phyloP scores from a whole-genome alignment of 2,888 invertebrate genomes.

The Ormyrus labotus region DNA sequence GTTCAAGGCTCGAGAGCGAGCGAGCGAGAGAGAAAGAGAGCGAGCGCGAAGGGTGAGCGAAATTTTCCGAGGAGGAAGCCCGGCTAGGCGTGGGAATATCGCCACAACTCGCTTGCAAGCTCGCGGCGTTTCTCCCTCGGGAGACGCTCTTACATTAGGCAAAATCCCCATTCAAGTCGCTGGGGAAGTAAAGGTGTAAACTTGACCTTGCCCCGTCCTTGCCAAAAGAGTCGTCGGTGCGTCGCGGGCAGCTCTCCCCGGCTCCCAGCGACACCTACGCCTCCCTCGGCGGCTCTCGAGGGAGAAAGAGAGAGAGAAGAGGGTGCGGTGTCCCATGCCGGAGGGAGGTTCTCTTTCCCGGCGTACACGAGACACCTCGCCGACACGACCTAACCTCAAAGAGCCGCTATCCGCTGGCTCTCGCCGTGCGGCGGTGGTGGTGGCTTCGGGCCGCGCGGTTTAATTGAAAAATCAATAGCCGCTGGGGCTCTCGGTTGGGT shows the following conservation, averaged over 20 bases:
- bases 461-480: slow-evolving; percentile 46
- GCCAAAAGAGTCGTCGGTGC: background rate
- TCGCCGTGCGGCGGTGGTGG: background rate
- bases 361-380: background rate
- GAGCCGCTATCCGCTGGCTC: background rate
- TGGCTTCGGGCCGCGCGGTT: background rate
- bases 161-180: too few relatives aligned
- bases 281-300: too few relatives aligned
- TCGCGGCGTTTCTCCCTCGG: too few relatives aligned
- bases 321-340: background rate
- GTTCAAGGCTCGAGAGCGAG: too few relatives aligned
- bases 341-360: background rate
- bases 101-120: too few relatives aligned
- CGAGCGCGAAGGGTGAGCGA: too few relatives aligned
- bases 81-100: too few relatives aligned
- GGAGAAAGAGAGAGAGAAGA: too few relatives aligned
- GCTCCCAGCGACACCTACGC: too few relatives aligned
- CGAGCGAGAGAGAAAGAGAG: too few relatives aligned
- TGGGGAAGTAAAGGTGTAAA: background rate
- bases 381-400: slow-evolving; percentile 33
- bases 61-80: too few relatives aligned
- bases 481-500: background rate
- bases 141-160: too few relatives aligned
- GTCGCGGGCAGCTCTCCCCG: background rate
- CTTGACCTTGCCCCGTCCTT: slow-evolving; percentile 42